Base-by-base conservation (phyloP, 2,888 invertebrate species). In the Mamestra brassicae region DNA sequence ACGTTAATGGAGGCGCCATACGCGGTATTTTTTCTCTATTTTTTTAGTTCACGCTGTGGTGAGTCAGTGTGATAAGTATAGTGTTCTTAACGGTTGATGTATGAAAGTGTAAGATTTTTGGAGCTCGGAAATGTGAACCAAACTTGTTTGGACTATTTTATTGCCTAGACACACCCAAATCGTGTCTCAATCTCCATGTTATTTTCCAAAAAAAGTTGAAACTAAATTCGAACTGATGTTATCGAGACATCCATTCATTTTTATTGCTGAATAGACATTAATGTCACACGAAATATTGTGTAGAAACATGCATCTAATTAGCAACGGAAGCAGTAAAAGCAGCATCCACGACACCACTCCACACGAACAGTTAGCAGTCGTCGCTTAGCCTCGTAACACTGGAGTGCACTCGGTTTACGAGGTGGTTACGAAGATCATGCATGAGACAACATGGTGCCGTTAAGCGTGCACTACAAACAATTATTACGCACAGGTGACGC, bases 401-500 rank as follows among this genome's bases (percentile, higher is more conserved):
- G 55, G 62, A 76, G 76, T 71, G 76, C 73, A 81, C 80, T 74
- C 70, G 17, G 63, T 52, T 63, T 42, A 63, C 67, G 71, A 70
- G 74, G 61, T 80, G 63, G 72, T 84, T 77, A 78, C 65, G 50
- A 74, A 81, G 78, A 86, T 80, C 88, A 86, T 80, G 86, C 78
- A 74, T 87, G 78, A 85, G 80, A 80, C 82, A 78, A 86, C 86
- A 84, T 64, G 81, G 74, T 88, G 78, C 85, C 85, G 85, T 86
- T 87, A 88, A 76, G 65, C 58, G 42, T 76, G 66, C 78, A 77
- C 83, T 85, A 78, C 36, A 78, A 85, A 87, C 88, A 90, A 93
- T 93, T 91, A 93, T 89, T 87, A 89, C 89, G 86, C 85, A 80
- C 83, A 85, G 80, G 83, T 88, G 89, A 89, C 88, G 90, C 82